Evolutionary conservation across 2,113 vertebrate species (phyloP), one percentile per base, ranked within the genome.

Genomic region (Corythaixoides concolor): DNA sequence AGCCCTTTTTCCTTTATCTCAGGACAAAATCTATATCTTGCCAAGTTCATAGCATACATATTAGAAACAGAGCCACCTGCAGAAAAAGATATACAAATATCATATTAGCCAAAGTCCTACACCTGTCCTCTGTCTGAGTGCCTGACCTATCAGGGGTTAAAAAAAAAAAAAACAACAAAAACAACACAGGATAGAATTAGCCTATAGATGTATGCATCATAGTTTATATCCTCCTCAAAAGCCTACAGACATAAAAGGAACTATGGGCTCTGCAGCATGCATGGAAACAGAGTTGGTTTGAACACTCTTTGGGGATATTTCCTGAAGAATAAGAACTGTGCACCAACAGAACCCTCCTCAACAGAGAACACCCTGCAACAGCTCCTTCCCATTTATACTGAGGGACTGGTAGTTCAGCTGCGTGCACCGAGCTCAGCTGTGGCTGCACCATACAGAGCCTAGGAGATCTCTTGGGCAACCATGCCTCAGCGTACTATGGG

Each of bases 1-100:
- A 99, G 98, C 3, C 99, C 99, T 45, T 97, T 97, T 94, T 99
- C 98, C 88, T 99, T 99, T 77, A 99, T 96, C 24, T 98, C 98
- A n/a, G 99, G 98, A 63, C 96, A 98, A 88, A 97, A 97, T 64
- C 88, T 98, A 93, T 98, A 99, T 92, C 98, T 98, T 83, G 99
- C 99, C 78, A 99, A 94, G 74, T 99, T 99, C 93, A 99, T 98
- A 37, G 97, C 99, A 55, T 99, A 99, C 98, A 99, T 99, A 91
- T 99, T 99, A 82, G 99, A 99, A 95, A 99, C 96, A 26, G 99
- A 99, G 43, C 99, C 98, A 90, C 98, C 98, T 99, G 97, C 41
- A 94, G 88, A 98, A 87, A 95, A 32, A 97, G 70, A 88, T 12
- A 85, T 12, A 79, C 15, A 89, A 50, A 60, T 39, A 87, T 16